phyloP scores from a whole-genome alignment of 1,140 invertebrate species.

The Microplitis demolitor region DNA sequence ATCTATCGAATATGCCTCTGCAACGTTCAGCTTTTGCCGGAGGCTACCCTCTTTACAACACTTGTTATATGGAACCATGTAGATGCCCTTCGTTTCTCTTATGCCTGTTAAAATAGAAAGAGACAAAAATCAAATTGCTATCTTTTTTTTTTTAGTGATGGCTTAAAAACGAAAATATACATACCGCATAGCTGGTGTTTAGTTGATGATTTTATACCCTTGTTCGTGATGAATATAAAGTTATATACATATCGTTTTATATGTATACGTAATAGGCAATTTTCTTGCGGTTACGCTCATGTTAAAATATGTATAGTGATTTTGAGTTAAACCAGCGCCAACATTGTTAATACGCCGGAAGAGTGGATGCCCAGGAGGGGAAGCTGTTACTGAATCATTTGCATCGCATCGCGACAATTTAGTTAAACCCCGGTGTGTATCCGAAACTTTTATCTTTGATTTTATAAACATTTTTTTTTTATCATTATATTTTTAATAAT shows the following conservation, averaged over 20 bases:
- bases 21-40: slow-evolving; percentile 27
- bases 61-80: not conserved
- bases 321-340: slow-evolving; percentile 55
- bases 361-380: slow-evolving; percentile 41
- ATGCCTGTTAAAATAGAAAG: not conserved
- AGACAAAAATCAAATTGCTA: not conserved
- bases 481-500: too few species aligned
- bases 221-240: slow-evolving; percentile 22
- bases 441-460: not conserved
- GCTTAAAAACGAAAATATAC: slow-evolving; percentile 7
- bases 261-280: slow-evolving; percentile 60
- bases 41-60: slow-evolving; percentile 1
- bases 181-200: too few species aligned
- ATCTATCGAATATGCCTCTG: slow-evolving; percentile 60
- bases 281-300: slow-evolving; percentile 59
- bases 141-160: not conserved
- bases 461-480: slow-evolving; percentile 11
- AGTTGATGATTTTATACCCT: slow-evolving; percentile 12
- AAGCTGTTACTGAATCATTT: slow-evolving; percentile 61
- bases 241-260: slow-evolving; percentile 36
- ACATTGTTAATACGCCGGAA: slow-evolving; percentile 30
- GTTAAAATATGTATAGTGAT: slow-evolving; percentile 62
- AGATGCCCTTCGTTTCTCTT: not conserved
- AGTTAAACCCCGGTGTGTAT: slow-evolving; percentile 38
- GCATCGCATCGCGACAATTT: slow-evolving; percentile 55